phyloP scores from a whole-genome alignment of 1,140 invertebrate genomes.

The Cotesia typhae region DNA sequence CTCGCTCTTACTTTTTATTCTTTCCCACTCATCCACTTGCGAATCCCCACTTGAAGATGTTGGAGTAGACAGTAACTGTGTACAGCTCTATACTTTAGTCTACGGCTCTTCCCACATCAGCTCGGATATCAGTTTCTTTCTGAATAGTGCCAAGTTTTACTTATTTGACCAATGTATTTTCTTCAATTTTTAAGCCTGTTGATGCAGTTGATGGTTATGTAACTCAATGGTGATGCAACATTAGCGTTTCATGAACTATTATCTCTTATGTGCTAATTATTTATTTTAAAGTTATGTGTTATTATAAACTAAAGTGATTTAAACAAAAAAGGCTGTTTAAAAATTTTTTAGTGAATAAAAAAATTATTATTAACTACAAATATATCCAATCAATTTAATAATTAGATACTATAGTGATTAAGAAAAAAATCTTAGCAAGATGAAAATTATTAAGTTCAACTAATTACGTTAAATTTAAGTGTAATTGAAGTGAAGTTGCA shows the following conservation, averaged over 20 bases:
- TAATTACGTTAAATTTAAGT: background rate
- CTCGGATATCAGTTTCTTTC: constrained; percentile 34
- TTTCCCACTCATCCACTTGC: background rate
- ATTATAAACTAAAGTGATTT: too few relatives aligned
- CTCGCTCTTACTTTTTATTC: constrained; percentile 12
- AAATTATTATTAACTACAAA: too few relatives aligned
- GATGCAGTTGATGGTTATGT: too few relatives aligned
- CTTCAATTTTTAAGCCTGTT: background rate
- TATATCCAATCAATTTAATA: too few relatives aligned
- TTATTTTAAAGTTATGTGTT: too few relatives aligned
- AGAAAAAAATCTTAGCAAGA: too few relatives aligned
- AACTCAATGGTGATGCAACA: too few relatives aligned
- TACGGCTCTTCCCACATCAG: constrained; percentile 37
- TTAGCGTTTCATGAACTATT: too few relatives aligned
- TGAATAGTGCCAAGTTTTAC: constrained; percentile 12
- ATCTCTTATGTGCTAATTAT: too few relatives aligned
- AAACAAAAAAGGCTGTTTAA: too few relatives aligned
- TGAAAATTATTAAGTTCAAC: background rate
- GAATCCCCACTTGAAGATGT: constrained; percentile 9
- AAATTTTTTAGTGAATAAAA: too few relatives aligned
- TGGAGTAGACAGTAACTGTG: constrained; percentile 14
- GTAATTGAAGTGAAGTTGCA: background rate
- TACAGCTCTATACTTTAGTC: constrained; percentile 37
- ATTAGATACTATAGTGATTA: too few relatives aligned
- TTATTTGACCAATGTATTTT: background rate